phyloP scores from a whole-genome alignment of 2,113 vertebrate genomes.

The Pachypanchax playfairii region DNA sequence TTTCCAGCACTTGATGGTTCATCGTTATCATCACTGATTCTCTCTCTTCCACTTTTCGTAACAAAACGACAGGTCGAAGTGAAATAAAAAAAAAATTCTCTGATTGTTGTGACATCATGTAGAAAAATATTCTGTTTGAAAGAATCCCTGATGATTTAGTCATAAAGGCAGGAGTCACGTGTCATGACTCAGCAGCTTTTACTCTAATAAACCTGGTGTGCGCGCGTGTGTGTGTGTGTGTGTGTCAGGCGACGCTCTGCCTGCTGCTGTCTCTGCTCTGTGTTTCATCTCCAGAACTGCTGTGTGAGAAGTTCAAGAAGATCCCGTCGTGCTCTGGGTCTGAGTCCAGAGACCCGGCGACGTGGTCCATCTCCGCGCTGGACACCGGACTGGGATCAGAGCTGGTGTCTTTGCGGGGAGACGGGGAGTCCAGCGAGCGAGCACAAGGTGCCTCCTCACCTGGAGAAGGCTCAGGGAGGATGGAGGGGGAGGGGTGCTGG shows the following conservation, averaged over 20 bases:
- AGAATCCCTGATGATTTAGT: conserved; percentile 32
- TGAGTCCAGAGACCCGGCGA: conserved; percentile 85
- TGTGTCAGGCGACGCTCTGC: conserved; percentile 76
- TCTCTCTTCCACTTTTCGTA: neutral
- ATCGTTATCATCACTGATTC: neutral
- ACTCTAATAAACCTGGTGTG: neutral
- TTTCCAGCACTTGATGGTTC: no score
- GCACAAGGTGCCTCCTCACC: conserved; percentile 58
- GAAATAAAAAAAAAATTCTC: neutral
- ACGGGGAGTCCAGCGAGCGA: conserved; percentile 31
- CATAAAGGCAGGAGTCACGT: conserved; percentile 21
- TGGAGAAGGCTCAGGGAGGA: conserved; percentile 53
- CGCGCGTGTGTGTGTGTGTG: neutral
- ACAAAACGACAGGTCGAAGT: neutral
- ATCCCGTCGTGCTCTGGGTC: conserved; percentile 89
- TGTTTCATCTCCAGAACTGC: conserved; percentile 60
- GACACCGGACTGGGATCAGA: conserved; percentile 75
- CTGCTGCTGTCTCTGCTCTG: conserved; percentile 76
- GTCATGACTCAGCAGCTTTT: conserved; percentile 24
- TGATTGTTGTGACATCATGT: neutral
- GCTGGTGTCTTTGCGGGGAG: conserved; percentile 61
- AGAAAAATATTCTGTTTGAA: conserved; percentile 44
- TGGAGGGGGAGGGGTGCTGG: conserved; percentile 53
- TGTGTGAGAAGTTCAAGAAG: conserved; percentile 88
- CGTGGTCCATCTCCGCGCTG: conserved; percentile 87